Evolutionary conservation across 2,888 invertebrate genomes (phyloP).

Genomic region (Torymus texanus): DNA sequence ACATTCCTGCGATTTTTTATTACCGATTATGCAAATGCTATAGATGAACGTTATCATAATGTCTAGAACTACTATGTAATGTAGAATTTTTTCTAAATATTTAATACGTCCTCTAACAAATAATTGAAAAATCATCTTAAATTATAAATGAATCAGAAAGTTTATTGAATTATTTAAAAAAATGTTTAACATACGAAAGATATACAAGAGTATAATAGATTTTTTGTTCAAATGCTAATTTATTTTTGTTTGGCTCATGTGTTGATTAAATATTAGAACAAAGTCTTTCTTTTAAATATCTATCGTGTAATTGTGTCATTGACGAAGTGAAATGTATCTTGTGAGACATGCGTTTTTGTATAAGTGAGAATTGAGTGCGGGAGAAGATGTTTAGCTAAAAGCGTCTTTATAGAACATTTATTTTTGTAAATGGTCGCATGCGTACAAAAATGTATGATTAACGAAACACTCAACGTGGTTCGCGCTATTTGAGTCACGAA

Average conservation of each 20-base stretch:
- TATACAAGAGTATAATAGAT: not conserved
- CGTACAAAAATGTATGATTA: slow-evolving; percentile 67
- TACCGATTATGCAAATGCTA: slow-evolving; percentile 11
- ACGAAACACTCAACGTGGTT: slow-evolving; percentile 22
- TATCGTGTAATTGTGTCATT: slow-evolving; percentile 25
- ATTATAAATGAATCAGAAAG: no score
- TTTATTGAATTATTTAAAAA: no score
- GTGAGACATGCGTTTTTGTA: slow-evolving; percentile 39
- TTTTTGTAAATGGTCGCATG: slow-evolving; percentile 72
- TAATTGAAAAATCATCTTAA: not conserved
- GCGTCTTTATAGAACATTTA: slow-evolving; percentile 70
- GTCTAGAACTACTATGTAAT: slow-evolving; percentile 9
- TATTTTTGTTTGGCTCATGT: slow-evolving; percentile 20
- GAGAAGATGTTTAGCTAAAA: slow-evolving; percentile 64
- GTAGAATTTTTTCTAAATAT: slow-evolving; percentile 17
- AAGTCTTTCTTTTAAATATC: slow-evolving; percentile 11
- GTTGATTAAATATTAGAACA: slow-evolving; percentile 17
- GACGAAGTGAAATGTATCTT: slow-evolving; percentile 29
- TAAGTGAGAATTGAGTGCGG: slow-evolving; percentile 61
- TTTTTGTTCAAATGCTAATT: slow-evolving; percentile 26
- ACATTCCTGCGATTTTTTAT: slow-evolving; percentile 31
- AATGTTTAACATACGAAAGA: not conserved
- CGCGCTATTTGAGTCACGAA: slow-evolving; percentile 7
- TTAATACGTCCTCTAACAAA: not conserved
- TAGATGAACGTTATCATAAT: slow-evolving; percentile 19